phyloP scores from a whole-genome alignment of 2,797 vertebrate species.

The Gouania willdenowi region DNA sequence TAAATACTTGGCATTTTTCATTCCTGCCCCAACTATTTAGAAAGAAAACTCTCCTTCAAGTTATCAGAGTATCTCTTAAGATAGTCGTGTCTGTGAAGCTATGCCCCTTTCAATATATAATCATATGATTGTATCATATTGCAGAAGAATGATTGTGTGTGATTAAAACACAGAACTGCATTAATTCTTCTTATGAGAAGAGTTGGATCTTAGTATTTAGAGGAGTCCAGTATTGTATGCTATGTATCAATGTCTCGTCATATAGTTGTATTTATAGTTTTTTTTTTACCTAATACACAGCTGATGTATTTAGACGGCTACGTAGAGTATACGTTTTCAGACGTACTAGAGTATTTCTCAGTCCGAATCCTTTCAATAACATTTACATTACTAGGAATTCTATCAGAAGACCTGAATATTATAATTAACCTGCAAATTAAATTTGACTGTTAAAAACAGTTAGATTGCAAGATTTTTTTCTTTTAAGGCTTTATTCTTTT shows the following conservation, averaged over 20 bases:
- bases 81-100: conserved; percentile 11
- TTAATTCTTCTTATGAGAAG: conserved; percentile 51
- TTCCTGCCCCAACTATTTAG: conserved; percentile 1
- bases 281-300: conserved; percentile 8
- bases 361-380: conserved; percentile 35
- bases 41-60: not conserved
- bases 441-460: too few species aligned
- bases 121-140: conserved; percentile 33
- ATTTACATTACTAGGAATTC: too few species aligned
- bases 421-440: not conserved
- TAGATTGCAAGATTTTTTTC: too few species aligned
- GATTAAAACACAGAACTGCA: conserved; percentile 53
- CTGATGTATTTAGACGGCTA: conserved; percentile 8
- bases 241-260: conserved; percentile 24
- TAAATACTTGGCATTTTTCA: conserved; percentile 20
- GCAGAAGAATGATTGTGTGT: conserved; percentile 24
- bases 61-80: not conserved
- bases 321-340: not conserved
- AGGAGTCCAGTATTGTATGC: conserved; percentile 48
- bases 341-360: too few species aligned
- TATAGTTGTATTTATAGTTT: conserved; percentile 4
- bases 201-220: conserved; percentile 25
- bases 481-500: too few species aligned
- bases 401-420: too few species aligned
- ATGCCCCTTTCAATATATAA: conserved; percentile 5